A percentile compares a stretch with the other conserved stretches of the same genome.
Evolutionary conservation across 2,797 vertebrate genomes (phyloP).

Genomic region (Furcifer pardalis): DNA sequence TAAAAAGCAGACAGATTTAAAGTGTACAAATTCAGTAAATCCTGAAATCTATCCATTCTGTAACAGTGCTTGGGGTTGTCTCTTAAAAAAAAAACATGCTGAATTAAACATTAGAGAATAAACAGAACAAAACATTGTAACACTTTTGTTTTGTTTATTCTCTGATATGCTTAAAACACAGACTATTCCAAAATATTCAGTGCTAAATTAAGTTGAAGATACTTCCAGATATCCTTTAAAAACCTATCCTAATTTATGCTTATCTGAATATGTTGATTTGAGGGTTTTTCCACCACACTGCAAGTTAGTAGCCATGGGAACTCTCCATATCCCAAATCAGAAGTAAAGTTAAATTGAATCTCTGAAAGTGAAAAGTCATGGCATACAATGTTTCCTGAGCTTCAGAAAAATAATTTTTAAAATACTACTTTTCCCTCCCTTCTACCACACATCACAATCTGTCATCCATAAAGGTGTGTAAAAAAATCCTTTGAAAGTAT

Average conservation of each 20-base stretch:
- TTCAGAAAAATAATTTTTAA: not conserved
- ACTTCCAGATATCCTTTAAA: not conserved
- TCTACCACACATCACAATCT: not conserved
- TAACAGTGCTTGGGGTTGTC: no score
- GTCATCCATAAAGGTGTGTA: not conserved
- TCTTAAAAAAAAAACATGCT: no score
- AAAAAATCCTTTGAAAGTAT: not conserved
- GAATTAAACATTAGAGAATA: no score
- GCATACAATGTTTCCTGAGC: not conserved
- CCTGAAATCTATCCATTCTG: no score
- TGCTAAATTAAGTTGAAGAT: not conserved
- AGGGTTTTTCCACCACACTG: not conserved
- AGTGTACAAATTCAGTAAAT: no score
- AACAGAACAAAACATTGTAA: no score
- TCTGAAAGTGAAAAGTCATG: not conserved
- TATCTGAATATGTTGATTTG: not conserved
- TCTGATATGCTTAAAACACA: no score
- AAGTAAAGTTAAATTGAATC: not conserved
- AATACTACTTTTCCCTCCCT: not conserved
- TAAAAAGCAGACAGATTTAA: no score
- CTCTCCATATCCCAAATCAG: not conserved
- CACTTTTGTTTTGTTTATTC: no score
- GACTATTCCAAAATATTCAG: no score
- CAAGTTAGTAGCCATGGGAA: not conserved
- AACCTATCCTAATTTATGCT: not conserved